A percentile compares a stretch with the other conserved stretches of the same genome.
These are phyloP conservation scores for Elysia crispata DNA, from an alignment of 2,888 invertebrate genomes.

Conservation along the genomic window DNA sequence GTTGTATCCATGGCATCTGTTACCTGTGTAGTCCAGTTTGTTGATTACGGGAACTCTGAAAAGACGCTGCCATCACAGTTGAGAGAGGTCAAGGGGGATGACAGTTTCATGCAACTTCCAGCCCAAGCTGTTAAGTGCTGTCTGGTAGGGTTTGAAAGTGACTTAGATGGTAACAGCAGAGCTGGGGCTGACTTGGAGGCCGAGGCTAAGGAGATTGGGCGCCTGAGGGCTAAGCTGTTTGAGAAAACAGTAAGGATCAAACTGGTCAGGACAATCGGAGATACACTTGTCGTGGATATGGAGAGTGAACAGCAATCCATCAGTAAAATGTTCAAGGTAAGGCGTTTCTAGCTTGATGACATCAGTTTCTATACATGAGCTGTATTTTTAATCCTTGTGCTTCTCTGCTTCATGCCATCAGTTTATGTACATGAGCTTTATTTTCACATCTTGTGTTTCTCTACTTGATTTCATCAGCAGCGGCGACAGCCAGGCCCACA, in stretches of 20 bases:
- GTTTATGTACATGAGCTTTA: too few species aligned
- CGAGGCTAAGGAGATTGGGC: too few species aligned
- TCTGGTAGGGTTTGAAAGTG: conserved; percentile 52
- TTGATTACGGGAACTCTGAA: conserved; percentile 48
- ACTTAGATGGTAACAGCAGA: not conserved
- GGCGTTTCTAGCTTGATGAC: not conserved
- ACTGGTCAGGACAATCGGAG: conserved; percentile 14
- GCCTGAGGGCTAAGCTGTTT: conserved; percentile 5
- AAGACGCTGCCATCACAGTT: conserved; percentile 29
- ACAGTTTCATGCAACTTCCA: conserved; percentile 53
- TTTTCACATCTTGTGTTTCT: too few species aligned
- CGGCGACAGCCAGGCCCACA: too few species aligned
- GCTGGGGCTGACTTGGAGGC: not conserved
- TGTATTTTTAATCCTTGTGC: too few species aligned
- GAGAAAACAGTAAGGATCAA: conserved; percentile 25
- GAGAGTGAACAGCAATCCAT: conserved; percentile 43
- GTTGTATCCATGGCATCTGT: not conserved
- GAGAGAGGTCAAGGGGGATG: conserved; percentile 49
- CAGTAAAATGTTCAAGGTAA: conserved; percentile 17
- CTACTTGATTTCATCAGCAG: too few species aligned
- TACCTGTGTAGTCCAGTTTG: conserved; percentile 32
- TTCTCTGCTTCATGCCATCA: too few species aligned
- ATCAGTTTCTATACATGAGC: too few species aligned
- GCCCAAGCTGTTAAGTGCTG: conserved; percentile 63
- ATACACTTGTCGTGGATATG: conserved; percentile 22